These are phyloP conservation scores for Naja naja DNA, from an alignment of 2,113 vertebrate genomes.

Conservation along the genomic window DNA sequence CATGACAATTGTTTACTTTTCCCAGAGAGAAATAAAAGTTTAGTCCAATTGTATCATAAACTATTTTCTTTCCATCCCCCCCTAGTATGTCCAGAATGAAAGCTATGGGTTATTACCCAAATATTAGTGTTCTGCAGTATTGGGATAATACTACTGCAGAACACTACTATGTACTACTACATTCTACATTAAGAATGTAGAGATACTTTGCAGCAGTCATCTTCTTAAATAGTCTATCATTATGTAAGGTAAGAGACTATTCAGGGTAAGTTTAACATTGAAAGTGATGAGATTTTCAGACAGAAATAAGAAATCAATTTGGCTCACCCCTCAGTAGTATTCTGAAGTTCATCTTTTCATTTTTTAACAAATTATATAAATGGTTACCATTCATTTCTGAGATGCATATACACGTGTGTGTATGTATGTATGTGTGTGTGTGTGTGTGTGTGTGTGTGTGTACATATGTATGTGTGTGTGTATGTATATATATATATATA, in stretches of 20 bases:
- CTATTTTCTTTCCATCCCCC: neutral
- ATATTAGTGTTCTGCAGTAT: neutral
- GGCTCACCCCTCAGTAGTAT: neutral
- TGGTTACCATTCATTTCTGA: neutral
- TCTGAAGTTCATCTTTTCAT: neutral
- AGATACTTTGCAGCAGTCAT: neutral
- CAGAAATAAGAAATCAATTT: neutral
- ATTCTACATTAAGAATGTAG: neutral
- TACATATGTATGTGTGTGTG: no score
- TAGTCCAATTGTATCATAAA: neutral
- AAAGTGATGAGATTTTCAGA: neutral
- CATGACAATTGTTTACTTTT: neutral
- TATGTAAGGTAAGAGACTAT: neutral
- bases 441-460: no score
- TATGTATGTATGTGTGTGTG: no score
- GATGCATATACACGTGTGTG: no score
- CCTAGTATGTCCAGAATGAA: neutral
- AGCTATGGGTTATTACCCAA: neutral
- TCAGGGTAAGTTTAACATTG: no score
- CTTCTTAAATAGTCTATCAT: neutral
- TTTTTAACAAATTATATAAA: neutral
- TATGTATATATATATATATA: no score
- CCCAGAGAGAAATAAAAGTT: neutral
- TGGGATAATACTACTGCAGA: neutral
- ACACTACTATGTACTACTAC: no score